Conservation (phyloP, 2,888 invertebrate species). For the Tubulanus polymorphus region DNA sequence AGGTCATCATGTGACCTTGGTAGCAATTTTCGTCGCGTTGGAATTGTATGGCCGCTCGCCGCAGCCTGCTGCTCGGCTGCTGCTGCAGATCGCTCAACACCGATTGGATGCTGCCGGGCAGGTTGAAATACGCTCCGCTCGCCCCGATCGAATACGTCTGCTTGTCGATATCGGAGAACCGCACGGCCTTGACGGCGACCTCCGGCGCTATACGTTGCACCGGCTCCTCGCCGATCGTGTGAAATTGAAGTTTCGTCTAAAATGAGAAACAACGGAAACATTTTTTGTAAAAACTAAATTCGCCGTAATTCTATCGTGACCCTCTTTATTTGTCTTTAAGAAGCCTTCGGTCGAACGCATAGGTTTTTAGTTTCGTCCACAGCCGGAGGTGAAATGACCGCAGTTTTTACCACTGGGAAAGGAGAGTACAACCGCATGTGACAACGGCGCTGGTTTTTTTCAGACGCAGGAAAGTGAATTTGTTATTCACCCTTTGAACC, state of each 20-base stretch:
- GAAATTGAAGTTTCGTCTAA: conserved; percentile 34
- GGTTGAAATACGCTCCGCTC: conserved; percentile 27
- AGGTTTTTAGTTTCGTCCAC: no score
- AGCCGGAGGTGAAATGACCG: no score
- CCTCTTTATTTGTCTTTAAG: no score
- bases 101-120: conserved; percentile 28
- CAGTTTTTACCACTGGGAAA: no score
- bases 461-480: no score
- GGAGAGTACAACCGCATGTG: no score
- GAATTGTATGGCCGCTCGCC: conserved; percentile 3
- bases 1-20: conserved; percentile 33
- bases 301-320: no score
- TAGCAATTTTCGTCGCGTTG: conserved; percentile 22
- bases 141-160: conserved; percentile 17
- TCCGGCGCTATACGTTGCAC: conserved; percentile 23
- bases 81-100: neutral
- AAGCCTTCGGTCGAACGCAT: no score
- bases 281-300: no score
- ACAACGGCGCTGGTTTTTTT: no score
- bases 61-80: conserved; percentile 4
- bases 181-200: conserved; percentile 25
- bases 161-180: neutral
- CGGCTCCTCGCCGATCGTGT: conserved; percentile 32
- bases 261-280: conserved; percentile 15
- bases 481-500: no score